Conservation (phyloP, 2,888 invertebrate genomes). For the Phoronis australis region DNA sequence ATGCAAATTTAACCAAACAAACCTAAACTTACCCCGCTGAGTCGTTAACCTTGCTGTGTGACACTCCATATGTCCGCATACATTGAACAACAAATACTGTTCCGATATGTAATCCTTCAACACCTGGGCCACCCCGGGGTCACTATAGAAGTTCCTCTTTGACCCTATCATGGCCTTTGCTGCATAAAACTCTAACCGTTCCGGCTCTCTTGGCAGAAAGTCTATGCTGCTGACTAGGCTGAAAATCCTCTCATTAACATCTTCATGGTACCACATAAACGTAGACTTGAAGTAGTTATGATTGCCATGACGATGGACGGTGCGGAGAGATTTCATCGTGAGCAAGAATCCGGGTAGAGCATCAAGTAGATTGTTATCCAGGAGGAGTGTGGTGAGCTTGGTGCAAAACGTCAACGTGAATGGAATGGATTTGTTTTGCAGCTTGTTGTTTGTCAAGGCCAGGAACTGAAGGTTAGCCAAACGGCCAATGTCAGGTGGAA, state of each 20-base stretch:
- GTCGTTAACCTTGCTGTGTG: conserved; percentile 31
- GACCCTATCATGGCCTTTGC: conserved; percentile 50
- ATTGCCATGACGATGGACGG: conserved; percentile 56
- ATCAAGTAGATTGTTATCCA: conserved; percentile 55
- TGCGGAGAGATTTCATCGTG: conserved; percentile 50
- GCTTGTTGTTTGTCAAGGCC: conserved; percentile 54
- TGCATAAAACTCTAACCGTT: conserved; percentile 47
- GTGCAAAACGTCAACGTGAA: conserved; percentile 53
- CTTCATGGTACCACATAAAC: conserved; percentile 57
- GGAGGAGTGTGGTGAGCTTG: conserved; percentile 45
- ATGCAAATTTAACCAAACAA: background rate
- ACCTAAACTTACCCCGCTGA: conserved; percentile 37
- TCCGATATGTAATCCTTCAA: conserved; percentile 53
- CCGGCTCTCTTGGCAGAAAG: conserved; percentile 17
- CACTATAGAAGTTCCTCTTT: conserved; percentile 51
- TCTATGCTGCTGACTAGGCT: conserved; percentile 27
- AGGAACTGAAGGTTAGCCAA: conserved; percentile 51
- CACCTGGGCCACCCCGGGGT: conserved; percentile 42
- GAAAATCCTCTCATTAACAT: conserved; percentile 53
- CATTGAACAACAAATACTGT: conserved; percentile 50
- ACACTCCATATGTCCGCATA: conserved; percentile 54
- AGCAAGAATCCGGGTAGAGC: conserved; percentile 55
- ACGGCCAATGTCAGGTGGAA: conserved; percentile 54
- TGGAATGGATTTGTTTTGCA: conserved; percentile 54
- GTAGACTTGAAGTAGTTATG: conserved; percentile 57